Evolutionary conservation across 2,888 invertebrate species (phyloP), one percentile per base, ranked within the genome.

Genomic region (Biston betularia): DNA sequence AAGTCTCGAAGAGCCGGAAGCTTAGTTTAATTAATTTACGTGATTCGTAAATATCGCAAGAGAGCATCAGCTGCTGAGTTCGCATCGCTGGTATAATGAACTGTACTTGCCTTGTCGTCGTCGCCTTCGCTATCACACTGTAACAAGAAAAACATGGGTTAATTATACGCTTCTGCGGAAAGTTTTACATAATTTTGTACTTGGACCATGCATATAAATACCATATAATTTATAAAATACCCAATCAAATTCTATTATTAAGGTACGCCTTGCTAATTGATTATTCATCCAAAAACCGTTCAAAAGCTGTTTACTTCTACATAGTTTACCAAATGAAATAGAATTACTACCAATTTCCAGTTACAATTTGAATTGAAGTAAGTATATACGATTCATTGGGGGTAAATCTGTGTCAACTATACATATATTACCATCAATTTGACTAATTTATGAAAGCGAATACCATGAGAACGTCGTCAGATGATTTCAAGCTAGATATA

Each of bases 51-150:
- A 88, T 84, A 85, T 79, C 76, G 78, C 77, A 78, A 75, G 76
- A 79, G 73, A 79, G 78, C 71, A 79, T 80, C 75, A 72, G 75
- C 74, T 77, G 78, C 54, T 45, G 71, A 77, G 77, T 77, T 81
- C 60, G 65, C 71, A 77, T 70, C 68, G 60, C 60, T 61, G 70
- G 69, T 75, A 82, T 83, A 79, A 80, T 82, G 78, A 76, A 82
- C 79, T 76, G 73, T 82, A 92, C 96, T 95, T 94, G 97, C 97
- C 97, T 97, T 97, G 95, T 97, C 97, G 94, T 97, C 97, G 94
- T 97, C 97, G 94, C 97, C 97, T 95, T 97, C 97, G 95, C 97
- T 97, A 97, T 97, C 97, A 97, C 97, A 97, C 97, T 97, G 96
- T 78, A 96, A 96, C 89, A 94, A 91, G 93, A 93, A 90, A 90